phyloP scores from a whole-genome alignment of 2,888 invertebrate genomes.

The Stenodera caucasica region DNA sequence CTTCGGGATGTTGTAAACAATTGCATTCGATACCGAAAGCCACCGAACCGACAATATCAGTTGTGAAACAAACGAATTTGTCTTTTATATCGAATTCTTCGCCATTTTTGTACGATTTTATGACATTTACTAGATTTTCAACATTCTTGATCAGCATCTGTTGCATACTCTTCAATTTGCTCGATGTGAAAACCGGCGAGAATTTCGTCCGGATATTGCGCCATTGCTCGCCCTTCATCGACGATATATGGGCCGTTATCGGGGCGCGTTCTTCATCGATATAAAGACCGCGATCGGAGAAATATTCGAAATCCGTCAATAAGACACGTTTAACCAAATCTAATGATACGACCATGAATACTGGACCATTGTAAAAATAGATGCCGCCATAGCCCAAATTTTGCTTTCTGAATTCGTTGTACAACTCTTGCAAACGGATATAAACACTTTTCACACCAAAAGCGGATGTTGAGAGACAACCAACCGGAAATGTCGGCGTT shows the following conservation, averaged over 20 bases:
- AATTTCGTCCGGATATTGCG: constrained; percentile 9
- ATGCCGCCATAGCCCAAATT: background rate
- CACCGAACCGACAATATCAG: constrained; percentile 61
- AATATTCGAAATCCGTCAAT: constrained; percentile 9
- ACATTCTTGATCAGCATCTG: background rate
- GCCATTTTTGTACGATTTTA: background rate
- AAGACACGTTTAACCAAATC: constrained; percentile 10
- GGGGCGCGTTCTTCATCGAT: constrained; percentile 8
- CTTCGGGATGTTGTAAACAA: constrained; percentile 56
- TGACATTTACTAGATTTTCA: background rate
- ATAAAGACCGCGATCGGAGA: constrained; percentile 8
- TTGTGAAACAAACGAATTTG: constrained; percentile 52
- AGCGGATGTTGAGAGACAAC: background rate
- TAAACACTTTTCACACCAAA: background rate
- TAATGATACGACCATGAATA: background rate
- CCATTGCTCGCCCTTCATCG: constrained; percentile 11
- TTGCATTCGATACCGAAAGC: constrained; percentile 62
- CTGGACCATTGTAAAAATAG: constrained; percentile 7
- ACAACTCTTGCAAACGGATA: background rate
- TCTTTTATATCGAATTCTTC: constrained; percentile 50
- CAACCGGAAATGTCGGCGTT: background rate
- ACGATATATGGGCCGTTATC: constrained; percentile 3
- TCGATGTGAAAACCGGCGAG: constrained; percentile 11
- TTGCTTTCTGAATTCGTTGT: background rate
- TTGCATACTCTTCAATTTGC: constrained; percentile 11